These are phyloP conservation scores for Ptychadena robeensis DNA, from an alignment of 2,797 vertebrate genomes.

Conservation along the genomic window DNA sequence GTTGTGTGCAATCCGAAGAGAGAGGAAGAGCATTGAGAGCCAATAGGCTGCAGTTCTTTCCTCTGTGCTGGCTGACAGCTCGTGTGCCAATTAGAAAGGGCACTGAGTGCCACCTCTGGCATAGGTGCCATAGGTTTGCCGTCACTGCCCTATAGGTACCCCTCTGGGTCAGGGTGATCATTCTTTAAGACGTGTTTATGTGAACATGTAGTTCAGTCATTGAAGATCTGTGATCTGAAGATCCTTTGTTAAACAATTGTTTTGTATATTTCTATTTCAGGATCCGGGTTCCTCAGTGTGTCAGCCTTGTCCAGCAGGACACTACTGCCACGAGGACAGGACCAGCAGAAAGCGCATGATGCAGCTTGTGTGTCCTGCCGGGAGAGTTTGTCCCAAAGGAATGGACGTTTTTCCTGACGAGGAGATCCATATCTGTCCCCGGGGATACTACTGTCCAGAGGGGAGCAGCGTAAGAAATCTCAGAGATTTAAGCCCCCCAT, in stretches of 20 bases:
- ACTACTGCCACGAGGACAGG: constrained; percentile 84
- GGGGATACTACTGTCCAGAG: constrained; percentile 85
- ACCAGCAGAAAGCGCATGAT: constrained; percentile 88
- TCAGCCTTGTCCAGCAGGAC: constrained; percentile 79
- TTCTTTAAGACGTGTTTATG: not conserved
- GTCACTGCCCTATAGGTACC: no score
- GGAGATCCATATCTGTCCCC: constrained; percentile 81
- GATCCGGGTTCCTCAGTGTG: constrained; percentile 81
- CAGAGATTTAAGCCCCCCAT: no score
- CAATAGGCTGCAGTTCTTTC: no score
- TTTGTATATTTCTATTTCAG: constrained; percentile 65
- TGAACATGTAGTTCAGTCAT: no score
- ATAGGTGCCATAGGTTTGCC: no score
- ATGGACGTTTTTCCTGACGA: constrained; percentile 80
- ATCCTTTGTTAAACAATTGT: not conserved
- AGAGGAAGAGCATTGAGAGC: no score
- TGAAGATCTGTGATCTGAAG: not conserved
- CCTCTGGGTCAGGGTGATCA: no score
- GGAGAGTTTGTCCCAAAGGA: constrained; percentile 85
- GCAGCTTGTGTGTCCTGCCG: constrained; percentile 84
- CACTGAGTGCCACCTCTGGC: no score
- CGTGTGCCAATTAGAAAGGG: no score
- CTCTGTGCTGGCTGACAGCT: no score
- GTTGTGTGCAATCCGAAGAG: no score
- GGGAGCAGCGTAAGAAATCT: constrained; percentile 79